Percentiles rank a stretch among this genome's conserved stretches.
Conservation (phyloP, 2,888 invertebrate species). For the Parascotia fuliginaria region DNA sequence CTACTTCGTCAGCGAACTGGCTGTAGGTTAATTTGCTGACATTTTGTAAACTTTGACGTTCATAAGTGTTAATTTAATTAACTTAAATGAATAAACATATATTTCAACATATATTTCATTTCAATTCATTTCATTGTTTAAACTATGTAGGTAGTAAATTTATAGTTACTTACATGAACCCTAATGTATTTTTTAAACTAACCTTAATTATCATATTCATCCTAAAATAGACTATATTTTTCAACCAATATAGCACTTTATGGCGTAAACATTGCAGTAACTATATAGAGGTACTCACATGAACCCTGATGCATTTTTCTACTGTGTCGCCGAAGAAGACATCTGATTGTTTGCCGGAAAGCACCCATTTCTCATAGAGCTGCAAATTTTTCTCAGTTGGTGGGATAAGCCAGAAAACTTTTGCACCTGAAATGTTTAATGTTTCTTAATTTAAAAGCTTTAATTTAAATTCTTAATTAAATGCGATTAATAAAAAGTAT, state of each 20-base stretch:
- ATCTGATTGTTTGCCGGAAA: conserved; percentile 97
- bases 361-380: conserved; percentile 97
- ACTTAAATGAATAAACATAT: too few relatives aligned
- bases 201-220: neutral
- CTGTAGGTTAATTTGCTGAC: too few relatives aligned
- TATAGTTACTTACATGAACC: neutral
- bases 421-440: conserved; percentile 90
- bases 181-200: too few relatives aligned
- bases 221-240: neutral
- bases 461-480: too few relatives aligned
- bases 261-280: neutral
- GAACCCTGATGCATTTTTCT: conserved; percentile 95
- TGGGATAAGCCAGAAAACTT: conserved; percentile 99
- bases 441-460: neutral
- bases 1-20: too few relatives aligned
- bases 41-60: too few relatives aligned
- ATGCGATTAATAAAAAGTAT: too few relatives aligned
- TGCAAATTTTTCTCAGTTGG: conserved; percentile 97
- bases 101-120: too few relatives aligned
- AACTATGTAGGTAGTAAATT: neutral
- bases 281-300: conserved; percentile 64
- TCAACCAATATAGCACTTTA: neutral
- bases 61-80: too few relatives aligned
- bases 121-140: too few relatives aligned
- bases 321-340: conserved; percentile 98